Base-by-base conservation (phyloP, 2,888 invertebrate genomes). In the Caenorhabditis uteleia region DNA sequence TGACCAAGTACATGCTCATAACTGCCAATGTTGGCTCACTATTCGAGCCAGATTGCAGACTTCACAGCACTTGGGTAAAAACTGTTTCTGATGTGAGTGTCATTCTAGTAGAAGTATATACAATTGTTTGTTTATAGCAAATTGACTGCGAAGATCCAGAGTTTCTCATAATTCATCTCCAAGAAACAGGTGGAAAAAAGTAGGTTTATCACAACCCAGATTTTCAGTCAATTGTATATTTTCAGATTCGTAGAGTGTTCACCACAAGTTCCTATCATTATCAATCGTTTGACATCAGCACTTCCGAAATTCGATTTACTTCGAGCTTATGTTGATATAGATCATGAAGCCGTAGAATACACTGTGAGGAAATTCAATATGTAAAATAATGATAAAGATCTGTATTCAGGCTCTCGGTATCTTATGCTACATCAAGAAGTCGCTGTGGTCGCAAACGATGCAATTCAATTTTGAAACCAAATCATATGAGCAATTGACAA, bases 1-100 rank as follows among this genome's bases (percentile, higher is more conserved):
- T 66, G 66, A 36, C 53, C 40, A 47, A 55, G 43, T 59, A 46
- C 47, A 65, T 79, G 34, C 66, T 82, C 26, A 69, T 82, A 43
- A 82, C 81, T 34, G 79, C 82, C 21, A 82, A 82, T 65, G 77
- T 81, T 12, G 82, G 82, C 18, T 77, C 78, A n/a, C 67, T 82
- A 20, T 82, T 82, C 44, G 79, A 78, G 44, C 73, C 70, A 44
- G 79, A 68, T 31, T 40, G 57, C 18, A 53, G 62, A 39, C 47
- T 77, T 34, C 74, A 73, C 51, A 40, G 46, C 5, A 16, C 50
- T 4, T 77, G 76, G 77, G 39, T 71, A 21, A 58, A 73, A 36
- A 65, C 64, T 26, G 59, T 77, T 26, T 48, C 61, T 10, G 48
- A 77, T 55, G 70, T 74, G 34, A 21, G 60, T 51, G 7, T 29